These are phyloP conservation scores for Tachina lurida DNA, from an alignment of 2,888 invertebrate genomes.

Conservation along the genomic window DNA sequence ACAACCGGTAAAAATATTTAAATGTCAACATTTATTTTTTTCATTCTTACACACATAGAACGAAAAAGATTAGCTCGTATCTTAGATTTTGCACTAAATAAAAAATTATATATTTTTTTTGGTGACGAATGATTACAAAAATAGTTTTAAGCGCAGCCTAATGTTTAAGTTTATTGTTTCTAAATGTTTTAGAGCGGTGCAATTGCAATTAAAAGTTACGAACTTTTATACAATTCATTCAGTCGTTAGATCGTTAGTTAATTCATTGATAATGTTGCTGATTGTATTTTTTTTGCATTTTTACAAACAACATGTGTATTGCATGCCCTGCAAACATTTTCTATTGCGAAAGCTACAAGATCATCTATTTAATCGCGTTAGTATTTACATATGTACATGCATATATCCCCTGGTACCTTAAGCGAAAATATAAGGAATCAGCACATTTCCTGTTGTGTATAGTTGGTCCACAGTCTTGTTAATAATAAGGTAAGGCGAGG, in stretches of 20 bases:
- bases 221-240: conserved; percentile 33
- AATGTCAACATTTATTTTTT: background rate
- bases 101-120: conserved; percentile 32
- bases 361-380: too few species aligned
- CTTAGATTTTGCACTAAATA: background rate
- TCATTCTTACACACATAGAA: background rate
- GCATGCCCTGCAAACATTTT: conserved; percentile 1
- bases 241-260: conserved; percentile 40
- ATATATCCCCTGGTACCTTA: too few species aligned
- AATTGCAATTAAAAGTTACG: background rate
- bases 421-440: too few species aligned
- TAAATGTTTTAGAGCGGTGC: background rate
- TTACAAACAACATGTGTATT: background rate
- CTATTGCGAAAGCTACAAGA: background rate
- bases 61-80: conserved; percentile 7
- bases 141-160: background rate
- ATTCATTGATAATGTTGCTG: conserved; percentile 44
- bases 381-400: too few species aligned
- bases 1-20: conserved; percentile 36
- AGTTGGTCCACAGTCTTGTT: too few species aligned
- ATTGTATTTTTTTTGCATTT: conserved; percentile 9
- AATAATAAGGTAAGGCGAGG: too few species aligned
- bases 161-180: conserved; percentile 15
- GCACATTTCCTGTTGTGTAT: too few species aligned
- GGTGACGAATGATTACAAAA: conserved; percentile 6